Evolutionary conservation across 1,140 invertebrate species (phyloP).

Genomic region (Oedothorax gibbosus): DNA sequence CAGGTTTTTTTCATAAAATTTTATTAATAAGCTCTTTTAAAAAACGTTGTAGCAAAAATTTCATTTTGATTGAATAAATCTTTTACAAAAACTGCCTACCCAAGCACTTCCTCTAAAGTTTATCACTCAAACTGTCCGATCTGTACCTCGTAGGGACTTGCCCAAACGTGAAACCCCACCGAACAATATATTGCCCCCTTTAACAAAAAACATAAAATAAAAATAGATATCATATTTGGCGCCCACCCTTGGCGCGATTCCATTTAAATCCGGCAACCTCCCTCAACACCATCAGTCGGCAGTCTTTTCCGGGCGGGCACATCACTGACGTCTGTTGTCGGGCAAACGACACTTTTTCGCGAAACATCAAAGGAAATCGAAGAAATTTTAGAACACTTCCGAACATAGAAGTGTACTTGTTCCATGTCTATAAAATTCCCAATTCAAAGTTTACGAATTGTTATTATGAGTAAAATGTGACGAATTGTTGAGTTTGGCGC

Average conservation of each 20-base stretch:
- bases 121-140: background rate
- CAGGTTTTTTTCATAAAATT: no score
- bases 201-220: background rate
- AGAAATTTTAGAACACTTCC: slow-evolving; percentile 7
- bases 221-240: slow-evolving; percentile 9
- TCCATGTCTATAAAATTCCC: background rate
- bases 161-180: background rate
- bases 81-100: background rate
- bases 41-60: background rate
- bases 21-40: no score
- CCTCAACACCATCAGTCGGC: background rate
- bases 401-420: slow-evolving; percentile 15
- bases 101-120: background rate
- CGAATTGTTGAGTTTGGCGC: no score
- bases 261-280: slow-evolving; percentile 12
- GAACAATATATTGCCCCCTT: background rate
- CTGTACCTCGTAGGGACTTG: background rate
- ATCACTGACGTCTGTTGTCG: slow-evolving; percentile 4
- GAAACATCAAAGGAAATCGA: no score
- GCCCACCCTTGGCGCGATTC: slow-evolving; percentile 9
- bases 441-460: no score
- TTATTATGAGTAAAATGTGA: no score
- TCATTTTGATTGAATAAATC: background rate
- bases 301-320: slow-evolving; percentile 3
- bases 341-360: background rate